Evolutionary conservation across 2,888 invertebrate species (phyloP).

Genomic region (Papilio demoleus): DNA sequence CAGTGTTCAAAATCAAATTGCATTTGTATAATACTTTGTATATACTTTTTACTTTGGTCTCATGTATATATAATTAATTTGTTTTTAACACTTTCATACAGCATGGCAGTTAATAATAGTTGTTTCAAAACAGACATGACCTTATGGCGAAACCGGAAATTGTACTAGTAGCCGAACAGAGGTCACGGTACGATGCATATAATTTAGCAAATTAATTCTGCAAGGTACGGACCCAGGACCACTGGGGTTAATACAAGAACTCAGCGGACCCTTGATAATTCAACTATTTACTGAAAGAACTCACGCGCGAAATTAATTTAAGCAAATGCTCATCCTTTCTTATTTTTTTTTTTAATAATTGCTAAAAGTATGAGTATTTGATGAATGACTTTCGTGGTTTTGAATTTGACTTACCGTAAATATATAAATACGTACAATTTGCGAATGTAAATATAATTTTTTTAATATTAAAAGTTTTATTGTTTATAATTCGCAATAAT

Average conservation of each 20-base stretch:
- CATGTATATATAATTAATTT: too few species aligned
- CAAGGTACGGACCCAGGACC: conserved; percentile 19
- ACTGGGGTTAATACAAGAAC: conserved; percentile 35
- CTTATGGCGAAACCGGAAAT: conserved; percentile 2
- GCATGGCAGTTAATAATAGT: too few species aligned
- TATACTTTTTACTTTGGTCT: too few species aligned
- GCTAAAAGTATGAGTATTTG: not conserved
- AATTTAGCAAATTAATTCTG: conserved; percentile 37
- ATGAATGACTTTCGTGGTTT: conserved; percentile 67
- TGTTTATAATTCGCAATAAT: too few species aligned
- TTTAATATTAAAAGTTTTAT: too few species aligned
- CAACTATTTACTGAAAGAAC: conserved; percentile 34
- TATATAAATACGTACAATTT: too few species aligned
- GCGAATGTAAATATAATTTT: too few species aligned
- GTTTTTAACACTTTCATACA: too few species aligned
- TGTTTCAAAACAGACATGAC: not conserved
- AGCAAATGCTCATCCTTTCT: conserved; percentile 33
- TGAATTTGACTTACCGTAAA: too few species aligned
- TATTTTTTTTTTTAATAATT: conserved; percentile 33
- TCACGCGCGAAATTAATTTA: conserved; percentile 39
- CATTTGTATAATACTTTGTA: too few species aligned
- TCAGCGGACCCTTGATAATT: conserved; percentile 39
- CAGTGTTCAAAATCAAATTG: too few species aligned
- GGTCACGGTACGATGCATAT: conserved; percentile 30
- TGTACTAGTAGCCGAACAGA: conserved; percentile 21